Base-by-base conservation (phyloP, 2,888 invertebrate species). In the Priocnemis perturbator region DNA sequence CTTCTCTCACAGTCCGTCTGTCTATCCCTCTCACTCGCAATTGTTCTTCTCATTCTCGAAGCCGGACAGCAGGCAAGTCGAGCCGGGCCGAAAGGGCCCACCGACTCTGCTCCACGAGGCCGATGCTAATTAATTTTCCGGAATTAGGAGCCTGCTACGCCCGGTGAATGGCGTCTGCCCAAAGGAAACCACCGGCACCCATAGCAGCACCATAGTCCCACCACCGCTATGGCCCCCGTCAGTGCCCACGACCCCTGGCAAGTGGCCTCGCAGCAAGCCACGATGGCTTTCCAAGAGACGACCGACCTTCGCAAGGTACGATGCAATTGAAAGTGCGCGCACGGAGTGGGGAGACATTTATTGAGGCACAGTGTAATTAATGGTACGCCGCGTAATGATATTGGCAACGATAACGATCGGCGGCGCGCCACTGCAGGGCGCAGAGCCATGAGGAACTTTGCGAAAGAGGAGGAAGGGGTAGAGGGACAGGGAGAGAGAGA, bases 91-190 rank as follows among this genome's bases (percentile, higher is more conserved):
- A 45, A 57, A 30, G 17, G 30, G 15, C n/a, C 15, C 56, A n/a
- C 26, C 21, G 20, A 48, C 15, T n/a, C n/a, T 19, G 60, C 62
- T 52, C 60, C 57, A 48, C 48, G 55, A 52, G 60, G 64, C 63
- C 72, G 56, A 62, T 68, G 76, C 73, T 82, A 82, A 82, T 82
- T 81, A 82, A 82, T 79, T 81, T 80, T 76, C 77, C 67, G 72
- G 73, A 80, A 80, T 81, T 81, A 80, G 72, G 75, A 61, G 62
- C 60, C 62, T 44, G 60, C 64, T 58, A 64, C n/a, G 47, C 47
- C 17, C 68, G 69, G 58, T 60, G 72, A 74, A 64, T 63, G 30
- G 62, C 65, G 30, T 61, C 67, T 3, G 14, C 4, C 37, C 14
- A 73, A 74, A 73, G 70, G 72, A 73, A 69, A 67, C 66, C 64